Base-by-base conservation (phyloP, 2,888 invertebrate species). In the Macrophya annulata region DNA sequence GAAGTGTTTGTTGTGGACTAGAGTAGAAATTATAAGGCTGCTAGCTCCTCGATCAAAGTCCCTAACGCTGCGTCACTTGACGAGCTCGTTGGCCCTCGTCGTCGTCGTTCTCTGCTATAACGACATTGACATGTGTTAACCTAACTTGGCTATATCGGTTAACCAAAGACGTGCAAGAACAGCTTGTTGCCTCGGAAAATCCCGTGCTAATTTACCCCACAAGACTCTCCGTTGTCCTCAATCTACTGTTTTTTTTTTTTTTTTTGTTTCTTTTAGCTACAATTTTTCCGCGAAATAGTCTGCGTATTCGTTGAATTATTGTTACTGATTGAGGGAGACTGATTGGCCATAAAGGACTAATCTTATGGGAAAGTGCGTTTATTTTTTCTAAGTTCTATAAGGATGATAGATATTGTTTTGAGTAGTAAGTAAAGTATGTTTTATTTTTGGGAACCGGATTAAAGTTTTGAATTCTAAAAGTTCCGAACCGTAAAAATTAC, bases 11-110 rank as follows among this genome's bases (percentile, higher is more conserved):
- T 81, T 62, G 43, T 81, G 81, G 43, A 59, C 81, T 81, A 25
- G 81, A 59, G 40, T 40, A 43, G 48, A 81, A 81, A 81, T 81
- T 81, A 81, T 21, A 43, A 81, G 43, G 62, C 40, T 43, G n/a
- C 10, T 40, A 43, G 81, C 40, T 81, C 81, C 81, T 81, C 81
- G 81, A 59, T 81, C 81, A 81, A 81, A 40, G 81, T 81, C 81
- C 81, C n/a, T 40, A 81, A 37, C 59, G 62, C 48, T 15, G 21
- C 43, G 81, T 81, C 59, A 62, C 62, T 81, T 81, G 81, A 81
- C 59, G 62, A 81, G 59, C 81, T 81, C 17, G 81, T 81, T 62
- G 81, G 59, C 81, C 62, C 62, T 81, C 62, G 43, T 81, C 62
- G 62, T 81, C n/a, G n/a, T 62, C 43, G 62, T 62, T 31, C 12